Base-by-base conservation (phyloP, 2,888 invertebrate genomes). In the Nycteola revayana region DNA sequence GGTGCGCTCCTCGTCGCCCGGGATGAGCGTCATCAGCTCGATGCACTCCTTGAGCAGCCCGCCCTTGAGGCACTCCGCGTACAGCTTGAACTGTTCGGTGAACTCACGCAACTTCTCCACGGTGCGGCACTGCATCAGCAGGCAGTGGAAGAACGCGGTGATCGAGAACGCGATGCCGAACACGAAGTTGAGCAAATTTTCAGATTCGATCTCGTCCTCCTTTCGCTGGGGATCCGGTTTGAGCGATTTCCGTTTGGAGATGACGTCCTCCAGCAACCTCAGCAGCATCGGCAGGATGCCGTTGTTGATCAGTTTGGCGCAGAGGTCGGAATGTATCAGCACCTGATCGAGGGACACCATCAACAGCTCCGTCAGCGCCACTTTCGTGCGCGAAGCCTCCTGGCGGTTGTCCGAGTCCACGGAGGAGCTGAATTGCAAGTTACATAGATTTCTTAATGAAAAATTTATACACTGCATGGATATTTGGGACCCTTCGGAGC, bases 241-340 rank as follows among this genome's bases (percentile, higher is more conserved):
- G 39, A 61, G 66, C 9, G 49, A 52, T 32, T 34, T 36, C 31
- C 66, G 71, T 49, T 89, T 89, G 24, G 79, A 79, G 21, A 84
- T 73, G 1, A 89, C 88, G 38, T 91, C 92, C 58, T 92, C 92
- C 8, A 92, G 59, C 23, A 92, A 68, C 41, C 91, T 74, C 5
- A 92, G 70, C 24, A 91, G 80, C 90, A 92, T 90, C 1, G 92
- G 92, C n/a, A 92, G 53, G 11, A 91, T 82, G 0, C 92, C 92
- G 53, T 90, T 90, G 51, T 90, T 90, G 25, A 92, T 91, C 2
- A 92, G 74, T 32, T 90, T 90, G 23, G 89, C 89, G 33, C 90
- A 90, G 5, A 91, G 78, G 27, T 91, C 90, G 3, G 89, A 74
- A 28, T 90, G 78, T 5, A 85, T 62, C 7, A 90, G 68, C 0